Evolutionary conservation across 2,888 invertebrate genomes (phyloP), one percentile per base, ranked within the genome.

Genomic region (Keiferia lycopersicella): DNA sequence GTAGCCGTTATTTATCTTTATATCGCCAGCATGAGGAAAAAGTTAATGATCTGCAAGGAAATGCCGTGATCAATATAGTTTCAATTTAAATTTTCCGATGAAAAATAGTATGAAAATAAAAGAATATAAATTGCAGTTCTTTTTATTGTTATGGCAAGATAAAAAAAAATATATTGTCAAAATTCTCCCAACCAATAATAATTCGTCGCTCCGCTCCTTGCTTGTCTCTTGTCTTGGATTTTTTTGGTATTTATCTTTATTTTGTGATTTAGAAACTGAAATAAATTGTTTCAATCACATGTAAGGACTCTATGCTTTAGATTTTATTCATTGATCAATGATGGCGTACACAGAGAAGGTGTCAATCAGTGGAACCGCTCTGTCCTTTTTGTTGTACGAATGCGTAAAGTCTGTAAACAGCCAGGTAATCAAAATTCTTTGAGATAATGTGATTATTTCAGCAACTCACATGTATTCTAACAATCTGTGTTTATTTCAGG

Each of bases 301-400:
- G 12, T 22, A 26, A 14, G 22, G 11, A 26, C 14, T 12, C 6
- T 12, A 53, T 53, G 51, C 51, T 53, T 53, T 22, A 53, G 22
- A 14, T 22, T 22, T 12, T 22, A 53, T 26, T 4, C 22, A 0
- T 53, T 53, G 22, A 22, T 26, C 56, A 26, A 56, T n/a, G 62
- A 88, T 89, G 89, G 86, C 87, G 65, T 88, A 89, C 68, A 91
- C 91, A 58, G 91, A 91, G 79, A 91, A 91, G 74, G 91, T 91
- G 72, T 93, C 93, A 69, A 78, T 92, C 53, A 91, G 89, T 81
- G 94, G 95, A 60, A 93, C 94, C 62, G 94, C 94, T 60, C 90
- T 95, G 74, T 94, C 95, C 3, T 92, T 94, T 80, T 83, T 95
- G 67, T 87, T 95, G 67, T 95, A 94, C 74, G 95, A 95, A 84